Evolutionary conservation across 1,140 invertebrate genomes (phyloP).

Genomic region (Carcinoscorpius rotundicauda): DNA sequence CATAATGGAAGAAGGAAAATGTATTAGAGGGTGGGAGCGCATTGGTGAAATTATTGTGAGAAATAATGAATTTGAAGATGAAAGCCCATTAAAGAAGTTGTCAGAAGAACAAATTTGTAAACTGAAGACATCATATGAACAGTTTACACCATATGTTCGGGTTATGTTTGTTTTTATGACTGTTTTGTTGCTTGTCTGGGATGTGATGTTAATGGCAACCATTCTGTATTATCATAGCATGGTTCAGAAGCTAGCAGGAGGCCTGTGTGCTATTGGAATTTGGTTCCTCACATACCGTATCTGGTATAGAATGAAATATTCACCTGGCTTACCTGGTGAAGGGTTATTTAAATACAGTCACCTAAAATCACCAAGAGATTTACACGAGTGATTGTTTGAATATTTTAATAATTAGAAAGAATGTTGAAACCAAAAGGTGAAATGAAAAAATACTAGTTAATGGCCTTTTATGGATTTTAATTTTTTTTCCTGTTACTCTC

Average conservation of each 20-base stretch:
- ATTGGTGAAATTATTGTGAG: conserved; percentile 62
- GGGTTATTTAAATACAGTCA: conserved; percentile 57
- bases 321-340: conserved; percentile 57
- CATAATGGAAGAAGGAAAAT: conserved; percentile 76
- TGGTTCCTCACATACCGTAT: conserved; percentile 87
- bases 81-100: conserved; percentile 47
- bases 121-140: conserved; percentile 55
- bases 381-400: too few species aligned
- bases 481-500: too few species aligned
- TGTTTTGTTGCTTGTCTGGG: conserved; percentile 70
- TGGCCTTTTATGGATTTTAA: too few species aligned
- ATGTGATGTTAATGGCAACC: conserved; percentile 83
- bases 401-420: too few species aligned
- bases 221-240: conserved; percentile 90
- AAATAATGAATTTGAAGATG: conserved; percentile 46
- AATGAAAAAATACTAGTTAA: too few species aligned
- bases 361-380: too few species aligned
- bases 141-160: conserved; percentile 68
- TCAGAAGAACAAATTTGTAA: conserved; percentile 52
- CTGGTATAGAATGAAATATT: conserved; percentile 50
- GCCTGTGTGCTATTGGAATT: conserved; percentile 64
- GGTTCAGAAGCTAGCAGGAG: conserved; percentile 85
- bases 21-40: conserved; percentile 77
- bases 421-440: too few species aligned
- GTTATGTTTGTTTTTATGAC: conserved; percentile 64